Evolutionary conservation across 2,797 vertebrate species (phyloP).

Genomic region (Sebastes kiyomatsui): DNA sequence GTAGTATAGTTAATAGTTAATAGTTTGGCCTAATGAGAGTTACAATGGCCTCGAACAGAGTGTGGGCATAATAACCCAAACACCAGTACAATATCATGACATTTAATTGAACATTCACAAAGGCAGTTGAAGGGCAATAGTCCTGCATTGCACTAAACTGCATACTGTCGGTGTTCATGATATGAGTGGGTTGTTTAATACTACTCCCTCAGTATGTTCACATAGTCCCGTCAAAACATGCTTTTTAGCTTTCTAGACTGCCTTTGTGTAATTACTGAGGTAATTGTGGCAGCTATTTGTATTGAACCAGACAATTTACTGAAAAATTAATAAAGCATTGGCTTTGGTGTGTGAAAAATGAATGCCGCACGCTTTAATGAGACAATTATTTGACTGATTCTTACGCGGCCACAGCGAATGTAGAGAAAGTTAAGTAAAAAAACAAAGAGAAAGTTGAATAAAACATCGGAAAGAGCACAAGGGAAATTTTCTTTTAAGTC

Average conservation of each 20-base stretch:
- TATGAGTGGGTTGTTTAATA: background rate
- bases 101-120: background rate
- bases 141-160: background rate
- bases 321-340: conserved; percentile 3
- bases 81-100: background rate
- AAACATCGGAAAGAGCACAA: background rate
- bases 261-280: background rate
- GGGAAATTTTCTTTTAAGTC: background rate
- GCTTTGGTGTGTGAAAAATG: background rate
- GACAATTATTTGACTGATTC: background rate
- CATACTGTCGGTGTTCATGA: background rate
- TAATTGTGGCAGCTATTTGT: conserved; percentile 3
- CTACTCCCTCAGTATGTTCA: background rate
- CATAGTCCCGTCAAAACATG: background rate
- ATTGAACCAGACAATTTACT: background rate
- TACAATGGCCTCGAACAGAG: background rate
- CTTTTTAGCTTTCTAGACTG: background rate
- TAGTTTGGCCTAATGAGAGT: background rate
- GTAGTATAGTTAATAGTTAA: background rate
- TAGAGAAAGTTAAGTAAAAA: background rate
- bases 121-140: background rate
- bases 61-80: background rate
- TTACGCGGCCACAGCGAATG: background rate
- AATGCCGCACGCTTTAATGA: background rate
- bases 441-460: background rate